Evolutionary conservation across 1,140 invertebrate genomes (phyloP).

Genomic region (Maconellicoccus hirsutus): DNA sequence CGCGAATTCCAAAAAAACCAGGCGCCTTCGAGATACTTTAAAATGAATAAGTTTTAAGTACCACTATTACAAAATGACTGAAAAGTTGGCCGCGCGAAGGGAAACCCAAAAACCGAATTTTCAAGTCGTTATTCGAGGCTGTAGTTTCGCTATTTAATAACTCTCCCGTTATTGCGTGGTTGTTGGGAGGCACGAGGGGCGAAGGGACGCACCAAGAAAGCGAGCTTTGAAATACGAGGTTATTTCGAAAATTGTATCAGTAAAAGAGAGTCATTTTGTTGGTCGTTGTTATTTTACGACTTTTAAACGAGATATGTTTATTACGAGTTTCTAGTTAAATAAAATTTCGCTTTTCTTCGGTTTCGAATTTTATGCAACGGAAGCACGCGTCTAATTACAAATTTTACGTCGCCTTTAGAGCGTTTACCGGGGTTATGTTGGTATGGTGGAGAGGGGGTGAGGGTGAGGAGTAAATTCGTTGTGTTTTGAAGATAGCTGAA

Average conservation of each 20-base stretch:
- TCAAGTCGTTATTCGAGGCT: background rate
- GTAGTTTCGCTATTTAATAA: background rate
- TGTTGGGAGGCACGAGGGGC: too few relatives aligned
- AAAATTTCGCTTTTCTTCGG: background rate
- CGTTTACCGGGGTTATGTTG: too few relatives aligned
- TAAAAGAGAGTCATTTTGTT: background rate
- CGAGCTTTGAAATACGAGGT: background rate
- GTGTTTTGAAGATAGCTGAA: too few relatives aligned
- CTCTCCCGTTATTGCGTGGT: background rate
- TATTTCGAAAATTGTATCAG: constrained; percentile 12
- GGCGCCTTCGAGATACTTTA: background rate
- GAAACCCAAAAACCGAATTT: background rate
- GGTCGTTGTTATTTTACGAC: constrained; percentile 11
- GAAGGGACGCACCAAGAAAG: background rate
- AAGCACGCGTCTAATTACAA: too few relatives aligned
- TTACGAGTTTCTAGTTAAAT: background rate
- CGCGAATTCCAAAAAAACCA: background rate
- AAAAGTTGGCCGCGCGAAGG: too few relatives aligned
- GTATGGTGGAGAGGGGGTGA: too few relatives aligned
- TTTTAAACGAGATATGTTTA: constrained; percentile 22
- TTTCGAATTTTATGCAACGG: too few relatives aligned
- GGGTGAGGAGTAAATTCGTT: too few relatives aligned
- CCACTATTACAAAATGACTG: too few relatives aligned
- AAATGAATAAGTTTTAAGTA: background rate
- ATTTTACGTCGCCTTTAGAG: too few relatives aligned